Base-by-base conservation (phyloP, 2,113 vertebrate species). In the Mystacornis crossleyi region DNA sequence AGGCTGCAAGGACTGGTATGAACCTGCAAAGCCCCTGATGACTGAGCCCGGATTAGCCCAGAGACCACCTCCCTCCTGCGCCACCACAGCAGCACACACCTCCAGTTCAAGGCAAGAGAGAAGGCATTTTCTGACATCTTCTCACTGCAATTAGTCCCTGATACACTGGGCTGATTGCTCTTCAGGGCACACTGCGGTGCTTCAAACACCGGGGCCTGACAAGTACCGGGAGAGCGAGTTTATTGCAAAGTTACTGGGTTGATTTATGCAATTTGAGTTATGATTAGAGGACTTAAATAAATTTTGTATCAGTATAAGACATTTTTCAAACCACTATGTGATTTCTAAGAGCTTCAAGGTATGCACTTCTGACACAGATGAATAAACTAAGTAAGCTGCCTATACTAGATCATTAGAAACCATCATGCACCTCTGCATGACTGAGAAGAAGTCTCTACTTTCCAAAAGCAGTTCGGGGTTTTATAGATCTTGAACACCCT, bases 231-330 rank as follows among this genome's bases (percentile, higher is more conserved):
- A 91, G 78, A 74, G 40, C 0, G 1, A 90, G 75, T 96, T 90
- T 95, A 93, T 95, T 89, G 90, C 20, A 3, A 94, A 93, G 80
- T 89, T 95, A 89, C 71, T 74, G 65, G 47, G 60, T 61, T 93
- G 92, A 96, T 96, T 96, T 93, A 84, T 86, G 90, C 57, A 71
- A 57, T 40, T 60, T 72, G 86, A 88, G 75, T 89, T 92, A 92
- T 90, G 90, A 96, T 93, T 89, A 90, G 75, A 95, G 36, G 55
- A 48, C n/a, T 81, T 92, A 96, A 92, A 89, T 93, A 53, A 81
- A 86, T 92, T 90, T 90, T 55, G 18, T 40, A 94, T 62, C 51
- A 47, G 67, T 45, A 31, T 34, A 88, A 94, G 64, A 66, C 57
- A 93, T 94, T 94, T 95, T 94, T 96, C 82, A 94, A 95, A 57